Conservation (phyloP, 2,797 vertebrate genomes). For the Sebastes itinus region DNA sequence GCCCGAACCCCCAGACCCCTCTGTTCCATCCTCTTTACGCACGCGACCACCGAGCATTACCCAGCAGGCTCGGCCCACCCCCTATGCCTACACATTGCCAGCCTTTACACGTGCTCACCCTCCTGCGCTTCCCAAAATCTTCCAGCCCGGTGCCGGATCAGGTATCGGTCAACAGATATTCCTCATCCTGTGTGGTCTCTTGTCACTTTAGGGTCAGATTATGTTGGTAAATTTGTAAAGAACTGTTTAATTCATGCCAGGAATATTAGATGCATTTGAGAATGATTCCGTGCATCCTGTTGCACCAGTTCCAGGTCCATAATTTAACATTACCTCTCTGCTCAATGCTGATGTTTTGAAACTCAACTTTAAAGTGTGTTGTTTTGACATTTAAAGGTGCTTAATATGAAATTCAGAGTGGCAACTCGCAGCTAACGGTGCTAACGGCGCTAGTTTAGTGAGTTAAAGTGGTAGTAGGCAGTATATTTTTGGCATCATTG, state of each 20-base stretch:
- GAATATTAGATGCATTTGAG: background rate
- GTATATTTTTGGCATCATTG: too few species aligned
- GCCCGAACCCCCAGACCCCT: conserved; percentile 46
- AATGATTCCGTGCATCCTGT: background rate
- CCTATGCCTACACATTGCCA: conserved; percentile 72
- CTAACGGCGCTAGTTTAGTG: background rate
- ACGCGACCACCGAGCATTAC: background rate
- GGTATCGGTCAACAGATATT: conserved; percentile 64
- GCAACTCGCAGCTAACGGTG: too few species aligned
- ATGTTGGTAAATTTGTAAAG: background rate
- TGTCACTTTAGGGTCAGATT: background rate
- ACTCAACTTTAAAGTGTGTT: background rate
- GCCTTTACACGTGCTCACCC: conserved; percentile 78
- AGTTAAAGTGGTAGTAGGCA: background rate
- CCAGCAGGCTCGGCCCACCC: conserved; percentile 58
- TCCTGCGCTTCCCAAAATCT: conserved; percentile 84
- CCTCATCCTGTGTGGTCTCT: background rate
- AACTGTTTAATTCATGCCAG: background rate
- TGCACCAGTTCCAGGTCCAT: background rate
- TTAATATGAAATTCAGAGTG: too few species aligned
- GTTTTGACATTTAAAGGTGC: background rate
- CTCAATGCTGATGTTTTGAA: background rate
- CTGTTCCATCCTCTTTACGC: conserved; percentile 24
- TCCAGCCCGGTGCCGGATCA: conserved; percentile 77
- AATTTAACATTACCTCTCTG: background rate